phyloP scores from a whole-genome alignment of 2,888 invertebrate species.

The Drepanosiphum platanoidis region DNA sequence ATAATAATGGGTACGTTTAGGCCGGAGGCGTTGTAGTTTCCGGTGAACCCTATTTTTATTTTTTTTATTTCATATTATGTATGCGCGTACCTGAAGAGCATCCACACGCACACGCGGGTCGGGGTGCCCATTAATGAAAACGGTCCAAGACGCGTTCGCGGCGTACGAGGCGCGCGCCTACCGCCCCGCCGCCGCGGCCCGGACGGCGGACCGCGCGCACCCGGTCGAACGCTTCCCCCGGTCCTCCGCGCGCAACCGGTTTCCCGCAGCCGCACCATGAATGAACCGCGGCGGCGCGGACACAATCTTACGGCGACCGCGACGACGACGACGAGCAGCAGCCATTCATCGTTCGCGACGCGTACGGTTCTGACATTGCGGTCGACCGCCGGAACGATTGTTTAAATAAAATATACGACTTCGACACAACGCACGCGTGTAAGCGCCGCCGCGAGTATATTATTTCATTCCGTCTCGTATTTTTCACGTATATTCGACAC shows the following conservation, averaged over 20 bases:
- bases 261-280: slow-evolving; percentile 57
- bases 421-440: too few relatives aligned
- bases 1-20: slow-evolving; percentile 60
- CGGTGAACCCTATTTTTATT: slow-evolving; percentile 58
- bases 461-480: too few relatives aligned
- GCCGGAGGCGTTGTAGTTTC: slow-evolving; percentile 62
- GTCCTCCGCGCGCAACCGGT: slow-evolving; percentile 60
- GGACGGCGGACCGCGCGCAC: neutral
- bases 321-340: neutral
- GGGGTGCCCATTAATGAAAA: slow-evolving; percentile 57
- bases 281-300: slow-evolving; percentile 51
- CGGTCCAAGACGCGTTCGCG: slow-evolving; percentile 38
- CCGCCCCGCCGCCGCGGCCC: neutral
- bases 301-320: slow-evolving; percentile 36
- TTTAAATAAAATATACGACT: neutral
- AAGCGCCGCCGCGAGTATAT: neutral
- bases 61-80: slow-evolving; percentile 12
- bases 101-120: slow-evolving; percentile 34
- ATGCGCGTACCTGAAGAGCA: slow-evolving; percentile 25
- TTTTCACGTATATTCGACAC: too few relatives aligned
- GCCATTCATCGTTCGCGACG: slow-evolving; percentile 53
- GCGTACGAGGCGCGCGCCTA: neutral
- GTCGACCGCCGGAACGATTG: neutral
- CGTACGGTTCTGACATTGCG: slow-evolving; percentile 1
- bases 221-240: slow-evolving; percentile 39